Conservation (phyloP, 2,113 vertebrate species). For the Carettochelys insculpta region DNA sequence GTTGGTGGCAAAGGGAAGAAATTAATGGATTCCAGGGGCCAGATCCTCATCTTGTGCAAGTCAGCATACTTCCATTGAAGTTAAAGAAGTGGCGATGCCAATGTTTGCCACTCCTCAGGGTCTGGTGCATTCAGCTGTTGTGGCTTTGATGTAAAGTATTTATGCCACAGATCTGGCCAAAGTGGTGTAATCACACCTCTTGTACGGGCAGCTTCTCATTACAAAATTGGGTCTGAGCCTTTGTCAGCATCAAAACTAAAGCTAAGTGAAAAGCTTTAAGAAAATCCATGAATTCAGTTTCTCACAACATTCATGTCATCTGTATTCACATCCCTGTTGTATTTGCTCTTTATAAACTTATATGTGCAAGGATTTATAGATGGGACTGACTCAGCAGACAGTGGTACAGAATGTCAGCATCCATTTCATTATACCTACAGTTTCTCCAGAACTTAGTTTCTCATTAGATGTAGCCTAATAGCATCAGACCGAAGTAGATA, state of each 20-base stretch:
- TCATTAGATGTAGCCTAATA: not conserved
- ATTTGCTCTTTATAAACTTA: not conserved
- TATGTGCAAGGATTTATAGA: not conserved
- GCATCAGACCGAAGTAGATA: not conserved
- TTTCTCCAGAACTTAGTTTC: not conserved
- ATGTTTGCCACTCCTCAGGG: not conserved
- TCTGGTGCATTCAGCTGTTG: not conserved
- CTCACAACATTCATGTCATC: not conserved
- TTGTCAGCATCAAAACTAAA: not conserved
- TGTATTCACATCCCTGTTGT: not conserved
- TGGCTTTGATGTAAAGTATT: not conserved
- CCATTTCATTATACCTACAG: not conserved
- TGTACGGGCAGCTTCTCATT: not conserved
- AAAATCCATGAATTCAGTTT: not conserved
- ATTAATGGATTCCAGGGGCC: not conserved
- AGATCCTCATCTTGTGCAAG: not conserved
- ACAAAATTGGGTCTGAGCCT: not conserved
- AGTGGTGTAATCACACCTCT: not conserved
- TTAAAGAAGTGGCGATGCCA: not conserved
- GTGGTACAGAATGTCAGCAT: not conserved
- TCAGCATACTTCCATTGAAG: not conserved
- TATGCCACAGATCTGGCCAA: not conserved
- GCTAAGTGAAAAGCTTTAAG: not conserved
- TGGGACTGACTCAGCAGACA: not conserved
- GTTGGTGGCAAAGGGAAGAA: no score